A percentile compares a stretch with the other conserved stretches of the same genome.
These are phyloP conservation scores for Mechanitis mazaeus DNA, from an alignment of 2,888 invertebrate genomes.

Conservation along the genomic window DNA sequence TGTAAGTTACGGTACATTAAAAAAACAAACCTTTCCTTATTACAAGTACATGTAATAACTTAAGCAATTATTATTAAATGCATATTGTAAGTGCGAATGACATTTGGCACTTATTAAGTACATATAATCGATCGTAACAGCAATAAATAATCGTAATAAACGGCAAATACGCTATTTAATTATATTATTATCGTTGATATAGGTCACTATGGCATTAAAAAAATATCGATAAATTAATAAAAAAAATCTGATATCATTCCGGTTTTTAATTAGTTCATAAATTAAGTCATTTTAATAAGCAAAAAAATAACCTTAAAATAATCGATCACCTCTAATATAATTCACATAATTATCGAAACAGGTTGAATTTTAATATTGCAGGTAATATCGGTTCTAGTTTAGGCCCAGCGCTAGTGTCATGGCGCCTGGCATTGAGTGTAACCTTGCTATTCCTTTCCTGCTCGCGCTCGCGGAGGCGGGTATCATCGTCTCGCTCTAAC, in stretches of 20 bases:
- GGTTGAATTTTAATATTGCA: constrained; percentile 28
- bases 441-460: constrained; percentile 59
- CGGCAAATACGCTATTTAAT: too few relatives aligned
- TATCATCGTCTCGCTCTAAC: constrained; percentile 45
- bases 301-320: constrained; percentile 25
- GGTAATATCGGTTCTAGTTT: constrained; percentile 32
- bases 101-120: too few relatives aligned
- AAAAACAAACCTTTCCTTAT: too few relatives aligned
- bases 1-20: constrained; percentile 8
- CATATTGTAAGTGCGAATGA: too few relatives aligned
- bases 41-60: too few relatives aligned
- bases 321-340: constrained; percentile 20
- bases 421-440: constrained; percentile 59
- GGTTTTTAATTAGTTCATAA: constrained; percentile 6
- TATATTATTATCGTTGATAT: neutral
- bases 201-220: neutral
- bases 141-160: too few relatives aligned
- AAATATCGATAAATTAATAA: neutral
- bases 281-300: constrained; percentile 14
- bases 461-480: constrained; percentile 37
- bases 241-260: neutral
- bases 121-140: too few relatives aligned
- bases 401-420: constrained; percentile 41
- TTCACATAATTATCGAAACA: constrained; percentile 25
- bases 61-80: too few relatives aligned